These are phyloP conservation scores for Corydoras maculifer DNA, from an alignment of 2,113 vertebrate species.

Conservation along the genomic window DNA sequence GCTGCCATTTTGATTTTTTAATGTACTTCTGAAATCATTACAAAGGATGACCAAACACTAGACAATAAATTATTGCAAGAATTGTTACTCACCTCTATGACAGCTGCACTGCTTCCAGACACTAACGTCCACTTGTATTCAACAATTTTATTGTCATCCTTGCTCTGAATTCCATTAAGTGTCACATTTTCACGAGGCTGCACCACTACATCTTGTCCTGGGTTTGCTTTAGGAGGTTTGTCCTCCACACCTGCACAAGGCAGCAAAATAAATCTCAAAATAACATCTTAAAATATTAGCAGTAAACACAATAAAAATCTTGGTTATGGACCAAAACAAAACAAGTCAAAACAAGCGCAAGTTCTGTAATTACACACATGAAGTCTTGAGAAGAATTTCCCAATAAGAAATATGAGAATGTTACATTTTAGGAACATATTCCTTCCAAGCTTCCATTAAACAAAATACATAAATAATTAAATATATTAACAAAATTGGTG, in stretches of 20 bases:
- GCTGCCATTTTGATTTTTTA: too few relatives aligned
- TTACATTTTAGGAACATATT: constrained; percentile 17
- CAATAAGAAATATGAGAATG: not conserved
- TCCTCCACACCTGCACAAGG: constrained; percentile 62
- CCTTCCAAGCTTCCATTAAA: not conserved
- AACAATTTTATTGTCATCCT: constrained; percentile 63
- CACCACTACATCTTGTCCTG: constrained; percentile 71
- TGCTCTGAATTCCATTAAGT: constrained; percentile 71
- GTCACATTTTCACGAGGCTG: constrained; percentile 73
- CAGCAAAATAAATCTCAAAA: constrained; percentile 24
- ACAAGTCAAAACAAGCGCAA: constrained; percentile 7
- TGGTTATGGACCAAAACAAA: not conserved
- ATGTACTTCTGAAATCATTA: too few relatives aligned
- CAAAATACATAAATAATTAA: not conserved
- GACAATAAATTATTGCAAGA: not conserved
- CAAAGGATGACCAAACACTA: too few relatives aligned
- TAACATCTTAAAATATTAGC: not conserved
- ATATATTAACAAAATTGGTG: not conserved
- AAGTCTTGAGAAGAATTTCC: constrained; percentile 7
- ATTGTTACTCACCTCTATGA: constrained; percentile 67
- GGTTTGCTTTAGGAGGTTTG: constrained; percentile 64
- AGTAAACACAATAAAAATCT: not conserved
- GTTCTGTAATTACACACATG: not conserved
- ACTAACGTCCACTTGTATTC: constrained; percentile 72
- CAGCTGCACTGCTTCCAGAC: constrained; percentile 46